phyloP scores from a whole-genome alignment of 2,113 vertebrate genomes.

The Myiopsitta monachus region DNA sequence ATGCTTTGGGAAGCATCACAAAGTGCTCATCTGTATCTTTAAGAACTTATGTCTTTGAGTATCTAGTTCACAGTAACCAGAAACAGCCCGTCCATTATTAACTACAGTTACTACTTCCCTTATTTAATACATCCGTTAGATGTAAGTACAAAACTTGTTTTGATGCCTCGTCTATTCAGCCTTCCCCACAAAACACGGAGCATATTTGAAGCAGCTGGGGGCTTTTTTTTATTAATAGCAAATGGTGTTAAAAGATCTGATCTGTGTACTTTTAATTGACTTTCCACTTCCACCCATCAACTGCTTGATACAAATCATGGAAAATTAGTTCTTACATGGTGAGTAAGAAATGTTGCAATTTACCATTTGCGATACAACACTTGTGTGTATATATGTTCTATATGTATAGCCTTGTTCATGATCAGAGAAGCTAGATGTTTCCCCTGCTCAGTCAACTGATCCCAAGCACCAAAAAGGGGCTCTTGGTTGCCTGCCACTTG shows the following conservation, averaged over 20 bases:
- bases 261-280: neutral
- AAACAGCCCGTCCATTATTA: neutral
- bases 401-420: rapidly evolving
- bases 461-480: neutral
- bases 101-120: neutral
- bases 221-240: neutral
- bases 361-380: neutral
- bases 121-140: neutral
- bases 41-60: neutral
- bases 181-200: neutral
- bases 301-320: neutral
- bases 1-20: neutral
- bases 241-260: neutral
- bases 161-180: neutral
- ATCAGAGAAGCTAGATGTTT: neutral
- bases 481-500: neutral
- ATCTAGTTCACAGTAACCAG: neutral
- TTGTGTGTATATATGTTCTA: neutral
- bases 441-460: neutral
- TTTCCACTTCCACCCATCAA: neutral
- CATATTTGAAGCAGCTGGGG: neutral
- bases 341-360: neutral
- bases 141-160: neutral
- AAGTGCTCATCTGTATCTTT: neutral
- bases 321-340: neutral